phyloP scores from a whole-genome alignment of 2,797 vertebrate species.

The Telmatherina bonti region DNA sequence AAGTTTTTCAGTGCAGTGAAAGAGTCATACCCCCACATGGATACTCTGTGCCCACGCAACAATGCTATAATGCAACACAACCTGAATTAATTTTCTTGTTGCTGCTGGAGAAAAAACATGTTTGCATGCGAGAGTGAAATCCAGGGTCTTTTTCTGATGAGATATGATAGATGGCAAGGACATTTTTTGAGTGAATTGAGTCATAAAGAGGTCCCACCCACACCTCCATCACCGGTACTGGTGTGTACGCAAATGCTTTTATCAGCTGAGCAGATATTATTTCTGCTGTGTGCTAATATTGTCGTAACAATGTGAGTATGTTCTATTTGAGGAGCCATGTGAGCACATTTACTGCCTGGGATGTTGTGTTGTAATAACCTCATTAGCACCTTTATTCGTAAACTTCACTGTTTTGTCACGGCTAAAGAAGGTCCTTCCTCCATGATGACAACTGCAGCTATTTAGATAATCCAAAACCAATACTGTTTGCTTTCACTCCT shows the following conservation, averaged over 20 bases:
- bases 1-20: conserved; percentile 26
- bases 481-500: conserved; percentile 48
- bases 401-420: conserved; percentile 1
- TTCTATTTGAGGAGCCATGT: not conserved
- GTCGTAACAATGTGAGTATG: conserved; percentile 5
- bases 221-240: conserved; percentile 18
- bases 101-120: not conserved
- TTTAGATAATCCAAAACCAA: not conserved
- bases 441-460: conserved; percentile 15
- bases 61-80: conserved; percentile 11
- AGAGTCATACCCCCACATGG: conserved; percentile 13
- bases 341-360: not conserved
- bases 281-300: conserved; percentile 16
- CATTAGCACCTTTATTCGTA: conserved; percentile 21
- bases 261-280: conserved; percentile 1
- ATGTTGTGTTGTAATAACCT: not conserved
- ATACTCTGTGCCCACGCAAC: conserved; percentile 17
- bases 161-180: conserved; percentile 29
- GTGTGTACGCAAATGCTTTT: conserved; percentile 3
- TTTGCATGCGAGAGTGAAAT: not conserved
- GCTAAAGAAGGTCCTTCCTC: conserved; percentile 18
- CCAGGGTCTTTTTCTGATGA: not conserved
- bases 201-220: conserved; percentile 7
- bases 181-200: conserved; percentile 17
- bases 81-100: not conserved